phyloP scores from a whole-genome alignment of 1,140 invertebrate species.

The Apolygus lucorum region DNA sequence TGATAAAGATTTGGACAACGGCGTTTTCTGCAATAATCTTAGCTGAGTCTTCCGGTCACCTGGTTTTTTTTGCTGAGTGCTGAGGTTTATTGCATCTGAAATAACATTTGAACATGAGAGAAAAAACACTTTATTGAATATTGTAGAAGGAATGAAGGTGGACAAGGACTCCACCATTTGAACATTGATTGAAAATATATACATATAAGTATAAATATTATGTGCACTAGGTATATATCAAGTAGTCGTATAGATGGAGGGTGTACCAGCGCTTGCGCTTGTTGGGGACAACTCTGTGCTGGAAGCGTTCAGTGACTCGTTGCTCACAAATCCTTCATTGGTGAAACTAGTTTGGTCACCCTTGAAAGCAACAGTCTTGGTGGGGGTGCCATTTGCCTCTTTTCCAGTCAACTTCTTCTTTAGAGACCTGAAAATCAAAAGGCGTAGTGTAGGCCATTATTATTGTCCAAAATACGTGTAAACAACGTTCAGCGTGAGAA shows the following conservation, averaged over 20 bases:
- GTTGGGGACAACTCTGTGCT: slow-evolving; percentile 29
- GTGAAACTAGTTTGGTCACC: slow-evolving; percentile 43
- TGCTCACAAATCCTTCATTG: slow-evolving; percentile 48
- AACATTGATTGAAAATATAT: too few relatives aligned
- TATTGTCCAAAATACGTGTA: slow-evolving; percentile 7
- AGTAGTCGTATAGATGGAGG: too few relatives aligned
- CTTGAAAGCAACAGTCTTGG: slow-evolving; percentile 36
- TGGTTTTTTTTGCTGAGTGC: slow-evolving; percentile 24
- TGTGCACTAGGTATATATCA: too few relatives aligned
- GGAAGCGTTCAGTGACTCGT: slow-evolving; percentile 33
- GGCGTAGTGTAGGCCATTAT: not conserved
- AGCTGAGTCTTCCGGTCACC: slow-evolving; percentile 40
- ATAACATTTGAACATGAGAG: too few relatives aligned
- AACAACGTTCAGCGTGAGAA: too few relatives aligned
- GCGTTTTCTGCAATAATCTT: slow-evolving; percentile 45
- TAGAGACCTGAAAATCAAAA: slow-evolving; percentile 36
- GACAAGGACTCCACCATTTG: too few relatives aligned
- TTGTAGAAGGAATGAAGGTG: too few relatives aligned
- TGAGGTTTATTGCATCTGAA: slow-evolving; percentile 25
- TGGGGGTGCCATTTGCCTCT: slow-evolving; percentile 28
- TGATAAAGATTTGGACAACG: slow-evolving; percentile 66
- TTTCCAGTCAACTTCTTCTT: slow-evolving; percentile 45
- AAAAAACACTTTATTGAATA: too few relatives aligned
- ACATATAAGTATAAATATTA: too few relatives aligned
- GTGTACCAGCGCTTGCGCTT: slow-evolving; percentile 28